Base-by-base conservation (phyloP, 2,888 invertebrate species). In the Scaptodrosophila latifasciaeformis region DNA sequence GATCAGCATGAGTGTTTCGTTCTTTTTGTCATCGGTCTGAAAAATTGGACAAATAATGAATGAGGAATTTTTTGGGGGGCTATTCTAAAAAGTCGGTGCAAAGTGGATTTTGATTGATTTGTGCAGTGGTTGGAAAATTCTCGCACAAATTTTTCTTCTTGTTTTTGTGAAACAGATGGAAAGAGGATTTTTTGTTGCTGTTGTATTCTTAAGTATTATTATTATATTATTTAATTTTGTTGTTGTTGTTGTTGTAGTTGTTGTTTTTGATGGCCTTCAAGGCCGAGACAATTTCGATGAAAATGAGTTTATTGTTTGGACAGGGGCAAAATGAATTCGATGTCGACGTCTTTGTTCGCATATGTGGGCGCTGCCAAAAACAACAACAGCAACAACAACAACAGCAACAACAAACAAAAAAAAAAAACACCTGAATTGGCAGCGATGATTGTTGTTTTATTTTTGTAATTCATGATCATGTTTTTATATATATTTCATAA, bases 271-370 rank as follows among this genome's bases (percentile, higher is more conserved):
- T 61, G 59, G 67, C 46, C 49, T 59, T 59, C 76, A 75, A 75
- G 75, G 76, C 66, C 70, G 50, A 13, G 34, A 52, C 18, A 59
- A 55, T 78, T 78, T 65, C 52, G 66, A 70, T 70, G 67, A 75
- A 76, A 72, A 77, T 74, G 67, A 67, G 62, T 70, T 75, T 71
- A 70, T 72, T 75, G 76, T 75, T 78, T 75, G 72, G 75, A 78
- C 70, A 62, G 60, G 39, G 64, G 66, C 58, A 72, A n/a, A n/a
- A n/a, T n/a, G n/a, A n/a, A n/a, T n/a, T n/a, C n/a, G 31, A 30
- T 10, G 12, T 13, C 31, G 44, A 13, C 13, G 30, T 2, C 30
- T 13, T 29, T 40, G 18, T 40, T 40, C 29, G 30, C 19, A 55
- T 63, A 72, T 67, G 74, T 77, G 75, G 72, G 70, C 66, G 72